A percentile compares a stretch with the other conserved stretches of the same genome.
Conservation (phyloP, 2,797 vertebrate species). For the Labeo calbasu region DNA sequence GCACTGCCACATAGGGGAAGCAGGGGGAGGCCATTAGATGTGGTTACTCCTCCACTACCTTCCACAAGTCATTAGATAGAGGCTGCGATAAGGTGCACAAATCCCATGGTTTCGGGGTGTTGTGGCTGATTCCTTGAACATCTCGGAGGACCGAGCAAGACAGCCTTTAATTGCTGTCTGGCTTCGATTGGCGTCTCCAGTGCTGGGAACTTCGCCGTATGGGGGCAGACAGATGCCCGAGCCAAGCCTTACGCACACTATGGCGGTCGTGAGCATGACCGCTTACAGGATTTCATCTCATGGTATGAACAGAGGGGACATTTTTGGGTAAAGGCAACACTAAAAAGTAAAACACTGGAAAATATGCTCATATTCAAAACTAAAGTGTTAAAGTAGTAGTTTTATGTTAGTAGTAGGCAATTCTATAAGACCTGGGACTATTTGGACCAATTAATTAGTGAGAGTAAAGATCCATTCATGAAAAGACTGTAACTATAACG, state of each 20-base stretch:
- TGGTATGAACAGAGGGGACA: not conserved
- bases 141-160: constrained; percentile 26
- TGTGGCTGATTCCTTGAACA: constrained; percentile 44
- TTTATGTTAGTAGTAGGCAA: not conserved
- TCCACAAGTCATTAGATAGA: constrained; percentile 58
- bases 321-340: not conserved
- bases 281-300: not conserved
- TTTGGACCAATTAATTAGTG: not conserved
- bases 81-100: constrained; percentile 59
- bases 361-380: not conserved
- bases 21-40: constrained; percentile 66
- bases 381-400: not conserved
- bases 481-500: no score
- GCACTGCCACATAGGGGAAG: constrained; percentile 59
- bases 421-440: not conserved
- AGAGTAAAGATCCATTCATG: not conserved
- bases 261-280: not conserved
- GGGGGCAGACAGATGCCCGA: constrained; percentile 34
- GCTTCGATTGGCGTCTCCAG: constrained; percentile 48
- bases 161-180: constrained; percentile 53
- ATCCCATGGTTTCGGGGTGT: constrained; percentile 46
- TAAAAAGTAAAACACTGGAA: not conserved
- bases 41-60: constrained; percentile 62
- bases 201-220: constrained; percentile 32
- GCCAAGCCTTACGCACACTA: constrained; percentile 3